Base-by-base conservation (phyloP, 2,797 vertebrate species). In the Coilia nasus region DNA sequence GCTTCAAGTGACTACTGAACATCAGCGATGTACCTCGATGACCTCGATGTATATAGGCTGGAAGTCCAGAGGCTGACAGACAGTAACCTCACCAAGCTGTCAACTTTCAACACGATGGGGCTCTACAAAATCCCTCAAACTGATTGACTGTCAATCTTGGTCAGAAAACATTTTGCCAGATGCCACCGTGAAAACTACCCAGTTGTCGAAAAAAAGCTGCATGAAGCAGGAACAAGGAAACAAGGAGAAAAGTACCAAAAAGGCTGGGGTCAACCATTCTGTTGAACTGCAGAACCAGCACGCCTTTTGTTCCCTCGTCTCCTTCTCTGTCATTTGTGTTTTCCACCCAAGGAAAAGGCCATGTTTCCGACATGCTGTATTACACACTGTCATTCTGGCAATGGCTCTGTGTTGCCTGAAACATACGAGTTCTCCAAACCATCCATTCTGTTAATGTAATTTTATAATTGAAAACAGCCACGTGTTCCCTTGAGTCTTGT, bases 11-110 rank as follows among this genome's bases (percentile, higher is more conserved):
- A 31, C 71, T 78, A 78, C 71, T 78, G 71, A 15, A 78, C 19
- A 35, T 41, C 71, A 19, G 71, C 28, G 25, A 71, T 78, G 35
- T 78, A 35, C 41, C 71, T 78, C 71, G 44, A 6, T 78, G 71
- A 78, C 71, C 71, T 44, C 44, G 41, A 44, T 78, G 71, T 78
- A 78, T 44, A 54, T 54, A 78, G 17, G 71, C 71, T 78, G 71
- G 35, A 78, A 78, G 41, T 19, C 14, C 28, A 21, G 71, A 78
- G 35, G 17, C 67, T 41, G 67, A 19, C 71, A 78, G 71, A 78
- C 71, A 78, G 71, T 21, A 19, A 78, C 35, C 71, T 21, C 35
- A 78, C 31, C 31, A 78, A 78, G 71, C 35, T 78, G 71, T 44
- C 17, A 78, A 78, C 71, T 44, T 78, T 78, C 71, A 78, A 78